These are phyloP conservation scores for Ephydatia muelleri DNA, from an alignment of 37 sponge, comb jelly and placozoan genomes.

Conservation along the genomic window DNA sequence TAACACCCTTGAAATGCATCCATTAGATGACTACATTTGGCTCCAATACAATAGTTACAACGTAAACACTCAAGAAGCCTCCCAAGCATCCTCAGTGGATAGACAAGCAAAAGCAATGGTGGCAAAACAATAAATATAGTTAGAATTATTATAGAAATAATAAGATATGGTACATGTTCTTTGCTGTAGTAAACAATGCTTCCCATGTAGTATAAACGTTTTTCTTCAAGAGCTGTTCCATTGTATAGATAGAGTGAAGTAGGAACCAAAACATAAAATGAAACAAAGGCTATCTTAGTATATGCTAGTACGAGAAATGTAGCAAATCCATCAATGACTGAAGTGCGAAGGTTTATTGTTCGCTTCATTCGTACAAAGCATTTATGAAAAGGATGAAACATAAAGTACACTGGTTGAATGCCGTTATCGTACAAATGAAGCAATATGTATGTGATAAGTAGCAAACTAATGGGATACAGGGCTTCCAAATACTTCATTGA, in stretches of 20 bases:
- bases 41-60: background rate
- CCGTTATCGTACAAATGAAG: too few relatives aligned
- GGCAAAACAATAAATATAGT: slow-evolving; percentile 5
- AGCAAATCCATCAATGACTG: slow-evolving; percentile 42
- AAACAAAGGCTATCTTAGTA: slow-evolving; percentile 18
- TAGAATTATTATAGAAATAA: slow-evolving; percentile 4
- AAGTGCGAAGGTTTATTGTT: slow-evolving; percentile 11
- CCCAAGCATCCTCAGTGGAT: slow-evolving; percentile 22
- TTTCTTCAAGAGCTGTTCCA: too few relatives aligned
- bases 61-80: background rate
- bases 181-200: slow-evolving; percentile 8
- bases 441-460: background rate
- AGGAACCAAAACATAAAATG: slow-evolving; percentile 22
- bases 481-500: slow-evolving; percentile 13
- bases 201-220: background rate
- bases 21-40: slow-evolving; percentile 13
- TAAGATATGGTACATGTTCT: slow-evolving; percentile 10
- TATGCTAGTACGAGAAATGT: slow-evolving; percentile 47
- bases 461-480: slow-evolving; percentile 17
- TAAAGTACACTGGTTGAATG: too few relatives aligned
- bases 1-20: slow-evolving; percentile 41
- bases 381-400: too few relatives aligned
- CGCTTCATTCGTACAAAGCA: too few relatives aligned
- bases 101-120: slow-evolving; percentile 12
- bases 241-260: background rate